Percentiles rank a stretch among this genome's conserved stretches.
Evolutionary conservation across 2,113 vertebrate species (phyloP).

Genomic region (Caracal caracal): DNA sequence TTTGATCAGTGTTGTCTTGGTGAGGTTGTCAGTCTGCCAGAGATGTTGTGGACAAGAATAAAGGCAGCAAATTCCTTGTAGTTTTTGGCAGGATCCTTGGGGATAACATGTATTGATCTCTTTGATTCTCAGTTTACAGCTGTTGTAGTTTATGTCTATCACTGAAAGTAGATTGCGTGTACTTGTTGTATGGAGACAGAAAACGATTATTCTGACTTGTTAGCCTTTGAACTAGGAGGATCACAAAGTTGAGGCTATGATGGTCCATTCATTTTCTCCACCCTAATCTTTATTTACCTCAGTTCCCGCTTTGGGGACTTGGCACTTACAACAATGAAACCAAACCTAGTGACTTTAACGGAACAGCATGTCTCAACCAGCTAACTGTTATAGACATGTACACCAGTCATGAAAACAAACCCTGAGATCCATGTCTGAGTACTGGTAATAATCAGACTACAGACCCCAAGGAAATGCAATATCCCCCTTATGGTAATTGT

Average conservation of each 20-base stretch:
- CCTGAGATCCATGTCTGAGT: not conserved
- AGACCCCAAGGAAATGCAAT: not conserved
- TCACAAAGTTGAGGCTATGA: not conserved
- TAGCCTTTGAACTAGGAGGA: not conserved
- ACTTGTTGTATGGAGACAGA: not conserved
- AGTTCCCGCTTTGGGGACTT: not conserved
- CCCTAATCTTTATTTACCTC: not conserved
- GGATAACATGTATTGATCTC: not conserved
- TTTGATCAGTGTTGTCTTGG: not conserved
- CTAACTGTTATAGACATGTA: too few species aligned
- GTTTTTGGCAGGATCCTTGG: not conserved
- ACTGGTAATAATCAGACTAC: not conserved
- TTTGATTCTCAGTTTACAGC: not conserved
- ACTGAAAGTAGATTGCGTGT: not conserved
- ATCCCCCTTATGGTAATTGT: not conserved
- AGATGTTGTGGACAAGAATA: not conserved
- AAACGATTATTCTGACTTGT: not conserved
- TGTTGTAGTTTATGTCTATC: not conserved
- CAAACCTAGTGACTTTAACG: not conserved
- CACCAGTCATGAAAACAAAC: not conserved
- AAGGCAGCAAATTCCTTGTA: not conserved
- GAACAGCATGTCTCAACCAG: not conserved
- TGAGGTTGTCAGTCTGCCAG: not conserved
- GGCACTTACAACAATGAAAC: not conserved
- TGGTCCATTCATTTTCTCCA: rapidly evolving